Base-by-base conservation (phyloP, 2,888 invertebrate genomes). In the Dasysyrphus albostriatus region DNA sequence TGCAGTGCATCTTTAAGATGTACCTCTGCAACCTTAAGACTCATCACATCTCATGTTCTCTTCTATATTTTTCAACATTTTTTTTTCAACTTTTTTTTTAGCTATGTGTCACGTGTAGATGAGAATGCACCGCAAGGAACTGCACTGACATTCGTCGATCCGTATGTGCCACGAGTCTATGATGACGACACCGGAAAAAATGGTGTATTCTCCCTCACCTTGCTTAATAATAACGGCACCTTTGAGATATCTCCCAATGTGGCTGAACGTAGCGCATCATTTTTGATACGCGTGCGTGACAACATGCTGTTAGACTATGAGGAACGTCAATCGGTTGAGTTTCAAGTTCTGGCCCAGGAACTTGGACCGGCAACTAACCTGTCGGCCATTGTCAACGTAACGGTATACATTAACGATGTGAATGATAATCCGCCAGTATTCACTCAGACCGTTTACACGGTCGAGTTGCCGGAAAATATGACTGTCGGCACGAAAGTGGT, bases 341-440 rank as follows among this genome's bases (percentile, higher is more conserved):
- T 97, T 92, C 95, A 95, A 94, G 96, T 96, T 92, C 93, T 96
- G 78, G 98, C 97, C 14, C 96, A 96, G 93, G 97, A 97, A 92
- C 93, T 97, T 47, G 96, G 96, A 51, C 96, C 96, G 88, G 94
- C 95, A 34, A 95, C 95, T 61, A 96, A 96, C 91, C 93, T 96
- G 65, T 95, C 97, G 70, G 94, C 95, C 5, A 94, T 94, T 67
- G 96, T 96, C 8, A 95, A 96, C 87, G 95, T 98, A 0, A 96
- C 95, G 1, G 96, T 98, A 12, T 95, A 96, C 90, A 93, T 98
- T 34, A 95, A 96, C 88, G 98, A 98, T 90, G 94, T 96, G 9
- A 98, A 98, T 90, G 98, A 98, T 91, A 98, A 98, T 92, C 94
- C 96, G 37, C 98, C 98, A 1, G 93, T 95, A 82, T 98, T 98